Percentiles rank a stretch among this genome's conserved stretches.
These are phyloP conservation scores for Chauna torquata DNA, from an alignment of 2,113 vertebrate species.

Conservation along the genomic window DNA sequence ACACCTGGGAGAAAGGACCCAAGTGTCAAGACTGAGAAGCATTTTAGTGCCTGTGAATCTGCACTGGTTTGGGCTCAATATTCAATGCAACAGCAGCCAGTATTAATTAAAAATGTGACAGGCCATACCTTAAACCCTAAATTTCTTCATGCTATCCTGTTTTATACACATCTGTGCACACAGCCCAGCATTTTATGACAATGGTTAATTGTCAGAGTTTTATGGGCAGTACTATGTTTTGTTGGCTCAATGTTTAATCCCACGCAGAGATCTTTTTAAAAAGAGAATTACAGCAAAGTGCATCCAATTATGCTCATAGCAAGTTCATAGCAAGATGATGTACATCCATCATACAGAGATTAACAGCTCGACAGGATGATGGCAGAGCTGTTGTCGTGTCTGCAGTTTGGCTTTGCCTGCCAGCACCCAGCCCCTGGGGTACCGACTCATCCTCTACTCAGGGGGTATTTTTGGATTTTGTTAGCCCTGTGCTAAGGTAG, in stretches of 20 bases:
- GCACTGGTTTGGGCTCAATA: neutral
- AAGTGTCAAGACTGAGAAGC: neutral
- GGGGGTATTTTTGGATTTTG: neutral
- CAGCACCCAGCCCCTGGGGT: neutral
- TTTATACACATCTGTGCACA: neutral
- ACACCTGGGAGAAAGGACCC: neutral
- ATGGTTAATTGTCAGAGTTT: neutral
- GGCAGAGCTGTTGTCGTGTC: neutral
- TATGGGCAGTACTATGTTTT: neutral
- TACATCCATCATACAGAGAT: neutral
- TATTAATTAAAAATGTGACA: neutral
- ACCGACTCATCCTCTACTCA: neutral
- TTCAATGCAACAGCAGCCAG: neutral
- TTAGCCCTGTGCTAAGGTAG: neutral
- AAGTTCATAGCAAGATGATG: no score
- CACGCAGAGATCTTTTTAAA: neutral
- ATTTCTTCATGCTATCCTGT: neutral
- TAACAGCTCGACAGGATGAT: neutral
- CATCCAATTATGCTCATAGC: neutral
- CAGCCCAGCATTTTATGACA: neutral
- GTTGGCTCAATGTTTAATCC: neutral
- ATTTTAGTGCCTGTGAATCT: neutral
- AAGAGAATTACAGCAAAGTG: conserved; percentile 6
- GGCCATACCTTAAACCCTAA: neutral
- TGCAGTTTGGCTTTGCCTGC: neutral